These are phyloP conservation scores for Clarias pachynema DNA, from an alignment of 2,797 vertebrate species.

Conservation along the genomic window DNA sequence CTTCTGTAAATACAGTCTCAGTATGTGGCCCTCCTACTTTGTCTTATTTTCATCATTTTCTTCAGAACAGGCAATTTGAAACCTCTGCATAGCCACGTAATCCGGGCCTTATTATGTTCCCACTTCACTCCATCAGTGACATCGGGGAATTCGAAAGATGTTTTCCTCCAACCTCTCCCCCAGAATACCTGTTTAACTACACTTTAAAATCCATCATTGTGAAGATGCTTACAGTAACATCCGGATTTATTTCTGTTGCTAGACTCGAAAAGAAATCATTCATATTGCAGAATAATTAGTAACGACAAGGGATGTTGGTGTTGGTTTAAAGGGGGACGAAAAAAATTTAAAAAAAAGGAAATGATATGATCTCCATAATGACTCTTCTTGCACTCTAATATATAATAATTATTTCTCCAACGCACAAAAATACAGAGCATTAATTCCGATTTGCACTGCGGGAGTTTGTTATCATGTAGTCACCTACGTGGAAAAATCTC, in stretches of 20 bases:
- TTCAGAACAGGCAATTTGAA: conserved; percentile 36
- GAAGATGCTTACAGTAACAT: conserved; percentile 2
- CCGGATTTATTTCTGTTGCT: not conserved
- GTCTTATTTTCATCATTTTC: conserved; percentile 53
- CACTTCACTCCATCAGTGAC: conserved; percentile 13
- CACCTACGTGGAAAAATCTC: not conserved
- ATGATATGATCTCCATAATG: not conserved
- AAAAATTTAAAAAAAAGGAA: not conserved
- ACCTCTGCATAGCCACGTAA: conserved; percentile 33
- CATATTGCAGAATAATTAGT: not conserved
- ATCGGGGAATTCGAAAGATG: conserved; percentile 27
- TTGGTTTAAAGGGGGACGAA: not conserved
- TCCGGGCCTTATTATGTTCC: conserved; percentile 42
- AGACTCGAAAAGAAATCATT: not conserved
- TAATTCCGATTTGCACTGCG: conserved; percentile 1
- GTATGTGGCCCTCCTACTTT: conserved; percentile 51
- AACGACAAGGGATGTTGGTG: not conserved
- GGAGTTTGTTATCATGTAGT: conserved; percentile 18
- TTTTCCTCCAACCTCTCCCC: conserved; percentile 8
- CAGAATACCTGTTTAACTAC: conserved; percentile 15
- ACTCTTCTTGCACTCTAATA: not conserved
- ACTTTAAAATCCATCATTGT: conserved; percentile 3
- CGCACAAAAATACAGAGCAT: not conserved
- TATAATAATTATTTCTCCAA: conserved; percentile 9
- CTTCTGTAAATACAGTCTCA: conserved; percentile 50